Evolutionary conservation across 2,888 invertebrate species (phyloP).

Genomic region (Lathronympha strigana): DNA sequence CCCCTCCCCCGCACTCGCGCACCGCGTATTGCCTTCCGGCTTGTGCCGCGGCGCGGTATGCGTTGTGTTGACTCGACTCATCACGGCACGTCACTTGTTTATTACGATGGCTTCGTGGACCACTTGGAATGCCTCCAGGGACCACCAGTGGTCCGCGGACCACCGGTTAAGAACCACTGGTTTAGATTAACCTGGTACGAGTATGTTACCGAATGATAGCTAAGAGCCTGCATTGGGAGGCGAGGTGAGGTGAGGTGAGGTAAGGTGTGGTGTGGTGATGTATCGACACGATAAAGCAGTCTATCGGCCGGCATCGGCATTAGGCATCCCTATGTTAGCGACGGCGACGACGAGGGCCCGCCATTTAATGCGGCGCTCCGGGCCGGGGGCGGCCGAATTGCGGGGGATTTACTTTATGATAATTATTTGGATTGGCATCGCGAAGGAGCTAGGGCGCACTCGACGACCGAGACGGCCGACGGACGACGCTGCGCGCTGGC

Average conservation of each 20-base stretch:
- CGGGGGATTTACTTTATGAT: constrained; percentile 82
- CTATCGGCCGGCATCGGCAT: constrained; percentile 33
- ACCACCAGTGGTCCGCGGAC: no score
- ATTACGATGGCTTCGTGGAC: no score
- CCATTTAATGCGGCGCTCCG: constrained; percentile 69
- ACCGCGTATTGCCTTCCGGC: no score
- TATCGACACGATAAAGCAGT: constrained; percentile 40
- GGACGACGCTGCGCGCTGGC: constrained; percentile 60
- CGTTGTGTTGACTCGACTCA: no score
- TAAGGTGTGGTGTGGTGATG: neutral
- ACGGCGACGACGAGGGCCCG: constrained; percentile 62
- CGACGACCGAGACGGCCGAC: constrained; percentile 61
- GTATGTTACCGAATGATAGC: neutral
- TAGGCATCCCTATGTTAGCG: constrained; percentile 46
- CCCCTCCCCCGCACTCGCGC: no score
- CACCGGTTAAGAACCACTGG: no score
- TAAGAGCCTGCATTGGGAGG: neutral
- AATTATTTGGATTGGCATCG: constrained; percentile 82
- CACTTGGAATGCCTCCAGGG: no score
- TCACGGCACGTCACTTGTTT: no score
- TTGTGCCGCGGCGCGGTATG: no score
- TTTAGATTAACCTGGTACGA: no score
- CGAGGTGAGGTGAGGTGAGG: neutral
- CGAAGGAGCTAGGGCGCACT: constrained; percentile 67
- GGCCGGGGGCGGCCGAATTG: constrained; percentile 74